Conservation (phyloP, 2,113 vertebrate species). For the Danio rerio region DNA sequence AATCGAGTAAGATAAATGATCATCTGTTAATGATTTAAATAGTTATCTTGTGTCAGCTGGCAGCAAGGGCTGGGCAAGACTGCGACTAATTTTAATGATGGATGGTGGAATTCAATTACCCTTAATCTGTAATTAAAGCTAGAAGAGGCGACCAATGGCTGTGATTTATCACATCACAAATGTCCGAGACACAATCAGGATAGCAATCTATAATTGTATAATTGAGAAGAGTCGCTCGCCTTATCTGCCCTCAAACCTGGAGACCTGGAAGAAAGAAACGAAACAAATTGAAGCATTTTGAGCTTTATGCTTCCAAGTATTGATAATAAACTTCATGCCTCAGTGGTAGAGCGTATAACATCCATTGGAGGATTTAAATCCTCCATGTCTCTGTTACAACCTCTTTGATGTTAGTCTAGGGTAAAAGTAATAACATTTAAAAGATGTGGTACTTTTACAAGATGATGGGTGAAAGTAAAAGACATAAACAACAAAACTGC, state of each 20-base stretch:
- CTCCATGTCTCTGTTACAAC: too few relatives aligned
- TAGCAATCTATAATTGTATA: conserved; percentile 37
- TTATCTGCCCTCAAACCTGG: background rate
- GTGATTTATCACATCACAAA: conserved; percentile 42
- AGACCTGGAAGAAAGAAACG: background rate
- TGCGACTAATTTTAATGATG: conserved; percentile 35
- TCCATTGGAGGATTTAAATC: too few relatives aligned
- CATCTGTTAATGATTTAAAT: conserved; percentile 31
- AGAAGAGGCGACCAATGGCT: conserved; percentile 15
- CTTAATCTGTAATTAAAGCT: conserved; percentile 39
- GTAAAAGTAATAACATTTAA: too few relatives aligned
- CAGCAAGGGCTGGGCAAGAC: conserved; percentile 4
- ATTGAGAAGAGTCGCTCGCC: background rate
- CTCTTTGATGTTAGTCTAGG: too few relatives aligned
- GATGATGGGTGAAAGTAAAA: too few relatives aligned
- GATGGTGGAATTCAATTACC: conserved; percentile 40
- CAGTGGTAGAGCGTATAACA: too few relatives aligned
- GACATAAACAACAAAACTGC: too few relatives aligned
- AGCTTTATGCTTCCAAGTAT: background rate
- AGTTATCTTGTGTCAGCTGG: conserved; percentile 31
- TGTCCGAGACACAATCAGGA: conserved; percentile 17
- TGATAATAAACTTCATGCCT: too few relatives aligned
- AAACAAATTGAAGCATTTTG: background rate
- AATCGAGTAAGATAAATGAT: conserved; percentile 33
- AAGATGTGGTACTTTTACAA: too few relatives aligned